Evolutionary conservation across 2,888 invertebrate species (phyloP).

Genomic region (Busseola fusca): DNA sequence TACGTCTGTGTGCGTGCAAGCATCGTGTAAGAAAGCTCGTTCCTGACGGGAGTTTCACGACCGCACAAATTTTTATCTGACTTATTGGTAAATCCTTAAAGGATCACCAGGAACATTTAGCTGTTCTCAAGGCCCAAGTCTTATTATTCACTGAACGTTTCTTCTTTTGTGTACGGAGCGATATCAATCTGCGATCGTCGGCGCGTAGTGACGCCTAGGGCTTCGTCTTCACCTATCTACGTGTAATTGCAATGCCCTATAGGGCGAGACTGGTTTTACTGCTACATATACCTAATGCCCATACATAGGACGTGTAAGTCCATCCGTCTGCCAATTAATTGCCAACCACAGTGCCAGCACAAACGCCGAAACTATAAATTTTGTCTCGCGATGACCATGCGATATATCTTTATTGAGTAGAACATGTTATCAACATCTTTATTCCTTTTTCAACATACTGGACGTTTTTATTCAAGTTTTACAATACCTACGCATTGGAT

Average conservation of each 20-base stretch:
- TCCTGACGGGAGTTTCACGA: not conserved
- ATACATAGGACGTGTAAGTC: slow-evolving; percentile 76
- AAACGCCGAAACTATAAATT: slow-evolving; percentile 77
- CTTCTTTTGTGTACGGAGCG: slow-evolving; percentile 82
- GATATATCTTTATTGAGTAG: slow-evolving; percentile 69
- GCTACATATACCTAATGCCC: slow-evolving; percentile 79
- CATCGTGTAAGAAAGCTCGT: not conserved
- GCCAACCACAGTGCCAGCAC: slow-evolving; percentile 68
- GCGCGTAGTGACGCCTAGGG: slow-evolving; percentile 77
- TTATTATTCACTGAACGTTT: slow-evolving; percentile 84
- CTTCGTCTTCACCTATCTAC: slow-evolving; percentile 77
- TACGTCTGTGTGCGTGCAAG: not conserved
- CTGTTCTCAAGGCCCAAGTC: slow-evolving; percentile 66
- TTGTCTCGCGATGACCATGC: slow-evolving; percentile 62
- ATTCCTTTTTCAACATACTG: slow-evolving; percentile 56
- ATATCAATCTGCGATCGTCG: slow-evolving; percentile 84
- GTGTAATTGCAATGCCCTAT: slow-evolving; percentile 82
- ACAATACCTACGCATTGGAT: slow-evolving; percentile 48
- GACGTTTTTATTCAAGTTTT: slow-evolving; percentile 56
- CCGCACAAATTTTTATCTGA: too few relatives aligned
- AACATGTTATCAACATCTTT: slow-evolving; percentile 63
- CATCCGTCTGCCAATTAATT: slow-evolving; percentile 81
- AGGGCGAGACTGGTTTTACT: slow-evolving; percentile 79
- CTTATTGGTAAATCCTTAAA: not conserved
- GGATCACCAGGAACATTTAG: slow-evolving; percentile 16